Evolutionary conservation across 2,113 vertebrate genomes (phyloP).

Genomic region (Columba janthina): DNA sequence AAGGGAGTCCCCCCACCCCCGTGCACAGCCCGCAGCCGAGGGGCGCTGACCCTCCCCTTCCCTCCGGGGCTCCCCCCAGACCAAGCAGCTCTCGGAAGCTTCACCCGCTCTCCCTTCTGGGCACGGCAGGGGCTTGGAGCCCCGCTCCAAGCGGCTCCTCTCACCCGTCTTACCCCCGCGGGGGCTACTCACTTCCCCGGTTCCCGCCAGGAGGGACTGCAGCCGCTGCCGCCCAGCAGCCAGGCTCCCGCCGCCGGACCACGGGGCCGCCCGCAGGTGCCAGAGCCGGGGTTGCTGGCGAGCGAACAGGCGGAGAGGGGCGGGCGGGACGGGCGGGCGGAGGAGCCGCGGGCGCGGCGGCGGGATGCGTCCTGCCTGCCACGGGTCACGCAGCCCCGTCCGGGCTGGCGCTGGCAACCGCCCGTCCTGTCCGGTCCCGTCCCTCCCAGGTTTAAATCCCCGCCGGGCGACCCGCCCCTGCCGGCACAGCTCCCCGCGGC

Average conservation of each 20-base stretch:
- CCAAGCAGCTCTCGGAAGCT: background rate
- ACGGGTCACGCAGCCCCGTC: background rate
- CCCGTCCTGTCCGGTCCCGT: background rate
- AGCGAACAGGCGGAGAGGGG: background rate
- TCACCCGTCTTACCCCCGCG: background rate
- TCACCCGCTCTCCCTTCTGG: background rate
- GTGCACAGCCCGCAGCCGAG: background rate
- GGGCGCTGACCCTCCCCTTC: background rate
- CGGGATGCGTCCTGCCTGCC: background rate
- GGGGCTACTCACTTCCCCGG: background rate
- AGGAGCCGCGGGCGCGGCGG: background rate
- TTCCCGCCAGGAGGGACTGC: background rate
- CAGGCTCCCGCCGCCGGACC: background rate
- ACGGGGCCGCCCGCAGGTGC: background rate
- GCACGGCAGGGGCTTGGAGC: background rate
- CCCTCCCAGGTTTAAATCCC: slow-evolving; percentile 36
- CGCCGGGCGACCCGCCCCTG: slow-evolving; percentile 12
- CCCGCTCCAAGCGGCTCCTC: background rate
- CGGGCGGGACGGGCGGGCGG: background rate
- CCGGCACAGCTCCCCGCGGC: background rate
- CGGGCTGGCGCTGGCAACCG: background rate
- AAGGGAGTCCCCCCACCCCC: background rate
- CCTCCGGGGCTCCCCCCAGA: background rate
- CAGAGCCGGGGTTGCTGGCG: background rate
- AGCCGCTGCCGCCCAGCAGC: too few relatives aligned